phyloP scores from a whole-genome alignment of 2,797 vertebrate genomes.

The Sebastes hopkinsi region DNA sequence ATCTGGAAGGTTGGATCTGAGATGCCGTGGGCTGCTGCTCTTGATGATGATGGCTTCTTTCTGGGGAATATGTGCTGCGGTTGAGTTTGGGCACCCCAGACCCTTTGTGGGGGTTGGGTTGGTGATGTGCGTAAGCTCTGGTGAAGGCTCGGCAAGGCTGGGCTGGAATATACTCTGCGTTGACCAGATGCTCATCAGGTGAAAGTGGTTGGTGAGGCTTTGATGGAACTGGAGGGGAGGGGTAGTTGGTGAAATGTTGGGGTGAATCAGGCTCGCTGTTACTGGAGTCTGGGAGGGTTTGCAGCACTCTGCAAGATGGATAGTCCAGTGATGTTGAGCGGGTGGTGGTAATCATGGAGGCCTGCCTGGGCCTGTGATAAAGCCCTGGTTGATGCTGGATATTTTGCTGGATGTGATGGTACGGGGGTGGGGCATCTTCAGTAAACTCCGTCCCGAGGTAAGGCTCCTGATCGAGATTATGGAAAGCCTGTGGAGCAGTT shows the following conservation, averaged over 20 bases:
- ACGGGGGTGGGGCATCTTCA: constrained; percentile 30
- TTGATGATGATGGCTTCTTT: constrained; percentile 55
- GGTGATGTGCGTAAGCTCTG: constrained; percentile 63
- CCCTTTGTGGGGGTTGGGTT: constrained; percentile 42
- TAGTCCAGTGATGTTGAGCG: constrained; percentile 67
- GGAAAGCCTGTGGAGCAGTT: constrained; percentile 25
- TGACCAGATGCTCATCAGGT: constrained; percentile 82
- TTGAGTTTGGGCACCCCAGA: constrained; percentile 53
- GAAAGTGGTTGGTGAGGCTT: constrained; percentile 54
- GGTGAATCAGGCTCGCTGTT: constrained; percentile 69
- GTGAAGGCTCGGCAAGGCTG: constrained; percentile 72
- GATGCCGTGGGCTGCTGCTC: constrained; percentile 40
- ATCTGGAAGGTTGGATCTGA: constrained; percentile 49
- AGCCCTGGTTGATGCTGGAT: constrained; percentile 41
- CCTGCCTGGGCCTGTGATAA: constrained; percentile 53
- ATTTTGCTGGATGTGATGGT: constrained; percentile 48
- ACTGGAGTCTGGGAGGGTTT: constrained; percentile 59
- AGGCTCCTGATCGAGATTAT: constrained; percentile 43
- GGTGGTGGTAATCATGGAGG: constrained; percentile 34
- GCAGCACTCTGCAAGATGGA: constrained; percentile 49
- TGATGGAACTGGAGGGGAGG: constrained; percentile 15
- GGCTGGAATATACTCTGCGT: constrained; percentile 87
- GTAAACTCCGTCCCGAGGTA: constrained; percentile 14
- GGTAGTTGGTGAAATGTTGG: constrained; percentile 56
- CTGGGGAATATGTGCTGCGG: constrained; percentile 75